Evolutionary conservation across 2,113 vertebrate species (phyloP).

Genomic region (Caranx ignobilis): DNA sequence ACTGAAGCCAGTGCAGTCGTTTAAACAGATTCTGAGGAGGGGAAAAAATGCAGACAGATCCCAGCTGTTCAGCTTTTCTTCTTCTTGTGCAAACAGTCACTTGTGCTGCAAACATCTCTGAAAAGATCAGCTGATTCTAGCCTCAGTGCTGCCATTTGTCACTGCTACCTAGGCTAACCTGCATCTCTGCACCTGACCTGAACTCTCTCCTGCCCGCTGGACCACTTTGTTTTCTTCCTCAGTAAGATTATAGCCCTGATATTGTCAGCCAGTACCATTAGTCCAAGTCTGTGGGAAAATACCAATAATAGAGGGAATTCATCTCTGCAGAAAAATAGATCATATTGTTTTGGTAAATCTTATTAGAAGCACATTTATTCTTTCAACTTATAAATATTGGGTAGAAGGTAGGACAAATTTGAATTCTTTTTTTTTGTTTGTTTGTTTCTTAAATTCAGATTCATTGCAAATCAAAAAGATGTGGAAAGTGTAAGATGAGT

Average conservation of each 20-base stretch:
- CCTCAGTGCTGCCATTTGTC: neutral
- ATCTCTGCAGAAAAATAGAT: neutral
- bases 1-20: neutral
- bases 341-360: neutral
- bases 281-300: conserved; percentile 4
- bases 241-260: neutral
- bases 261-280: neutral
- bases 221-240: conserved; percentile 1
- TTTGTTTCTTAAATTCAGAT: conserved; percentile 1
- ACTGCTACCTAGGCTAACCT: neutral
- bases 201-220: neutral
- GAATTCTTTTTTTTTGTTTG: neutral
- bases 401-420: neutral
- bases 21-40: neutral
- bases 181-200: neutral
- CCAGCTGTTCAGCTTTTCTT: neutral
- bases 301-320: neutral
- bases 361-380: neutral
- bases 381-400: neutral
- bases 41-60: neutral
- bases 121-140: neutral
- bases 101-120: conserved; percentile 3
- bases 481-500: neutral
- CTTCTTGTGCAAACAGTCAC: conserved; percentile 1
- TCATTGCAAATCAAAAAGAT: neutral